phyloP scores from a whole-genome alignment of 2,888 invertebrate species.

The Hymenopus coronatus region DNA sequence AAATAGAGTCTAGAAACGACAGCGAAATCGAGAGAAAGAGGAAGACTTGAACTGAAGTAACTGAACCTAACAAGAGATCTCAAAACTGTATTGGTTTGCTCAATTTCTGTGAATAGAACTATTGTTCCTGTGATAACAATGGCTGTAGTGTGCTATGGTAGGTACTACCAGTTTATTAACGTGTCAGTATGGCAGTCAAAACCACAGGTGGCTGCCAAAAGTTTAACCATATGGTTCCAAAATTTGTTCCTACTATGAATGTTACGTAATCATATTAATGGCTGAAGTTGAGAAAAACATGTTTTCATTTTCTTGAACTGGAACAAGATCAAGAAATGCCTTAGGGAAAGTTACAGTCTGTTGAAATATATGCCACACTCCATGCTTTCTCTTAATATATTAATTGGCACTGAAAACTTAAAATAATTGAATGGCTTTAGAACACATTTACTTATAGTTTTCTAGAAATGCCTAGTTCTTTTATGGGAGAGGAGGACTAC shows the following conservation, averaged over 20 bases:
- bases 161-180: not conserved
- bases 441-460: too few species aligned
- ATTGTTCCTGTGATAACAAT: slow-evolving; percentile 12
- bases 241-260: not conserved
- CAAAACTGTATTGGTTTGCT: slow-evolving; percentile 13
- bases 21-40: not conserved
- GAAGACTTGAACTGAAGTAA: slow-evolving; percentile 4
- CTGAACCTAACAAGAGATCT: not conserved
- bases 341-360: too few species aligned
- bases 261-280: not conserved
- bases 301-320: not conserved
- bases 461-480: too few species aligned
- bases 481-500: too few species aligned
- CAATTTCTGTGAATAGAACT: slow-evolving; percentile 6
- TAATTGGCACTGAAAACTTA: too few species aligned
- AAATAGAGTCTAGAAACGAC: not conserved
- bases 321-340: not conserved
- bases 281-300: not conserved
- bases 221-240: not conserved
- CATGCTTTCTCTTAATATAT: too few species aligned
- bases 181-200: too few species aligned
- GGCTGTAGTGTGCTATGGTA: slow-evolving; percentile 29
- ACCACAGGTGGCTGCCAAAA: not conserved
- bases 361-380: too few species aligned
- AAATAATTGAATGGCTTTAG: too few species aligned